Evolutionary conservation across 2,888 invertebrate species (phyloP), one percentile per base, ranked within the genome.

Genomic region (Epinotia brunnichana): DNA sequence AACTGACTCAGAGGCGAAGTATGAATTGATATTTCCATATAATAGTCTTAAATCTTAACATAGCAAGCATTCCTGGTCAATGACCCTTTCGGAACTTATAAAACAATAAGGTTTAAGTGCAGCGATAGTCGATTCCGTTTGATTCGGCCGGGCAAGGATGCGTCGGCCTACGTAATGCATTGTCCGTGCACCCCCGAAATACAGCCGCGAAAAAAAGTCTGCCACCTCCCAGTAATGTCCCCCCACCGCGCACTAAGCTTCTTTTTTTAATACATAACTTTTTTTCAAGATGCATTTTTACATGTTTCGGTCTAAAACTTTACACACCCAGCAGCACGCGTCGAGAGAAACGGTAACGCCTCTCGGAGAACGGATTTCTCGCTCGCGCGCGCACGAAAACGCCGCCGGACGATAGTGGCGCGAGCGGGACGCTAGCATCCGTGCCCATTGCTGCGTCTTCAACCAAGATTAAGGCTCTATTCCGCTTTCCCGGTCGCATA

Each of bases 251-350:
- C 90, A 92, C 92, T 91, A 91, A 91, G 89, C 89, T 91, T 92
- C 92, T 92, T 93, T 93, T 93, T 93, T 93, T 90, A 92, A 93
- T 92, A 92, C 93, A 93, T 93, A 93, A 93, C 93, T 93, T 93
- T 93, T 93, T 93, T 93, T 92, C 92, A 93, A 93, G 92, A 92
- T 93, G 92, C 93, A 93, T 92, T 93, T 93, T 92, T 93, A 93
- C 93, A 92, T 91, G 93, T 93, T 92, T 92, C 91, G 92, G 92
- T 92, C 92, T 92, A 92, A 93, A 92, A 92, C 92, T 93, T 93
- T 92, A 92, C 92, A 92, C 92, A 91, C 92, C 92, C 92, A 91
- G 87, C 83, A 85, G 91, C 77, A 82, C 77, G 86, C 86, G 85
- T 83, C 81, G 90, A 89, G 79, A 84, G 82, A 88, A 86, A 74